Evolutionary conservation across 2,113 vertebrate genomes (phyloP), one percentile per base, ranked within the genome.

Genomic region (Oncorhynchus gorbuscha): DNA sequence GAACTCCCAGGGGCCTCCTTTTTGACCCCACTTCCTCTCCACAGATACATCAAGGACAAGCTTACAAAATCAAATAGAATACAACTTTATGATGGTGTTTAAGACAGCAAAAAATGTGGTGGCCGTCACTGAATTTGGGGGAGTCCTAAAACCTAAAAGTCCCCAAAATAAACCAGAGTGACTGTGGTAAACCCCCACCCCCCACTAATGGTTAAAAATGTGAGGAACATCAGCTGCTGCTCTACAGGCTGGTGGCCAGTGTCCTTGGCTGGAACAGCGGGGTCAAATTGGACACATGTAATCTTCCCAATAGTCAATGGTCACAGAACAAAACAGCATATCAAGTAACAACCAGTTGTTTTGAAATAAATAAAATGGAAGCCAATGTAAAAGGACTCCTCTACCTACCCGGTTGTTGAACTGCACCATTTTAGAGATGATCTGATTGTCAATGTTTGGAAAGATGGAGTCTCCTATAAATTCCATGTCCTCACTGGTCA

Each of bases 1-100:
- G 90, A 99, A 99, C 85, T 99, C 98, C 98, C 98, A 99, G 3
- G 98, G 96, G 66, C 96, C 96, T 83, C 98, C 98, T 89, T 90
- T 97, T 83, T 98, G 97, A 0, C 97, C 98, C 97, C 97, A 99
- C 30, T 84, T 94, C 77, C 94, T 95, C 86, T 97, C 95, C 76
- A 93, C 78, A 72, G 88, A 94, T 77, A 99, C 94, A 84, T 98
- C 96, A 70, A 94, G 91, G 26, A 97, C 94, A 70, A 99, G 91
- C 97, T 99, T 75, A 7, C 2, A 14, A 22, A 69, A 32, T 62
- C 9, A 35, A 16, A 26, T 5, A 26, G 7, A 62, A 16, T 11
- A 49, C 16, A 55, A 55, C 51, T 55, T 55, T 18, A 55, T 5
- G 18, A 55, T 18, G 16, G 51, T 55, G 51, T 18, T 55, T 18